These are phyloP conservation scores for Antheraea pernyi DNA, from an alignment of 1,140 invertebrate genomes.

Conservation along the genomic window DNA sequence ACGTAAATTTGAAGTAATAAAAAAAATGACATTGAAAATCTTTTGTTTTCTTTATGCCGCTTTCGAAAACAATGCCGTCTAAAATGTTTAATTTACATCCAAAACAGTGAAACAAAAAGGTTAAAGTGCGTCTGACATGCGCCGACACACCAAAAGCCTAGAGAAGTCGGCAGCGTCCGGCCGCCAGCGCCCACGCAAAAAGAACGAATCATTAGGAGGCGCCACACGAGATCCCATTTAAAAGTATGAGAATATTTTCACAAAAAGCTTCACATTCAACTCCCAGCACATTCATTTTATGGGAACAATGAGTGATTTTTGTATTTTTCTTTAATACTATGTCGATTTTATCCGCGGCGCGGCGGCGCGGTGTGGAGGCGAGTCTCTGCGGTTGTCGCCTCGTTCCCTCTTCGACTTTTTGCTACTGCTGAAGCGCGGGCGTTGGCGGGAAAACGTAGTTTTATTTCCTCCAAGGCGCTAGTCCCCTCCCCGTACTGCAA, in stretches of 20 bases:
- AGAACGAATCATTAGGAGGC: conserved; percentile 74
- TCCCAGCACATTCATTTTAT: conserved; percentile 78
- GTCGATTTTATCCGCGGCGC: conserved; percentile 74
- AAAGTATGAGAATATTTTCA: conserved; percentile 78
- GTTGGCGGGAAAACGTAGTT: conserved; percentile 56
- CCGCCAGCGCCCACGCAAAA: conserved; percentile 60
- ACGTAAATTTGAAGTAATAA: neutral
- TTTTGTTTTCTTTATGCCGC: conserved; percentile 39
- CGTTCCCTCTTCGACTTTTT: conserved; percentile 74
- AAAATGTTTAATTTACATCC: conserved; percentile 76
- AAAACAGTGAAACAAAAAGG: conserved; percentile 66
- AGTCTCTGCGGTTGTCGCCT: conserved; percentile 67
- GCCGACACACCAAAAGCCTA: conserved; percentile 67
- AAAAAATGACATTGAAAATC: conserved; percentile 38
- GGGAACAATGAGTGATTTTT: conserved; percentile 79
- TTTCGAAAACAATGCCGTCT: conserved; percentile 67
- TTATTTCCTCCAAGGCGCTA: conserved; percentile 50
- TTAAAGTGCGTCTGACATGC: conserved; percentile 53
- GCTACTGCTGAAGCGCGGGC: conserved; percentile 58
- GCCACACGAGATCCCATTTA: conserved; percentile 76
- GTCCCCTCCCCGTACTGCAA: conserved; percentile 26
- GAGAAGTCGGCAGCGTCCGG: conserved; percentile 43
- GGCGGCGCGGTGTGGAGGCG: conserved; percentile 61
- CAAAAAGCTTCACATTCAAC: conserved; percentile 77
- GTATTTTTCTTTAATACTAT: conserved; percentile 77